Evolutionary conservation across 2,113 vertebrate genomes (phyloP), one percentile per base, ranked within the genome.

Genomic region (Fulica atra): DNA sequence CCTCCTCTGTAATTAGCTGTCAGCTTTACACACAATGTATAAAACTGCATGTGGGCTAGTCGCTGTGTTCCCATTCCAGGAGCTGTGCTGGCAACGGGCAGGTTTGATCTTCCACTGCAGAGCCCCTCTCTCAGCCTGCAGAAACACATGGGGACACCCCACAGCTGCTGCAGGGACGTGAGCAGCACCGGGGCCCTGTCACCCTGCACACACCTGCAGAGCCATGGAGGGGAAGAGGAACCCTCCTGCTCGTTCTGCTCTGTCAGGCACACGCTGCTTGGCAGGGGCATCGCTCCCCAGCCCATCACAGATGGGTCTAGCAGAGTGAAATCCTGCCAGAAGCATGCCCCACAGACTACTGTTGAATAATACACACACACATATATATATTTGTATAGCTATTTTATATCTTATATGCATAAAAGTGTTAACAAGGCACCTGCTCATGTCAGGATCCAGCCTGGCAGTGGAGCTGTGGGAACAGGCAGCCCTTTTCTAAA

Each of bases 161-260:
- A 38, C 0, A 0, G 64, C 19, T 38, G 13, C 35, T 11, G 4
- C 6, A 3, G 36, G 53, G 26, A 19, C 38, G 28, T 10, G 19
- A 31, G 15, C 2, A 20, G 10, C 19, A 6, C 46, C 13, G 31
- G 23, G 35, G 3, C 3, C 1, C 24, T 51, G 74, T 64, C 3
- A 5, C 46, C 86, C 42, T 59, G 60, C 36, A 26, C 53, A 11
- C 15, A 2, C 1, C 0, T 17, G 35, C n/a, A 44, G 42, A 48
- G 20, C 8, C 29, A 20, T 3, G 6, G 48, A 72, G 16, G 16
- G 11, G 16, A 65, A 23, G 33, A 71, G 50, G 16, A 64, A 24
- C 23, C 26, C 46, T 44, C 53, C 46, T 16, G 16, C 23, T 3
- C 42, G 33, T 21, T 83, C 35, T 1, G 25, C 46, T 87, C 44